Base-by-base conservation (phyloP, 2,797 vertebrate genomes). In the Lutjanus campechanus region DNA sequence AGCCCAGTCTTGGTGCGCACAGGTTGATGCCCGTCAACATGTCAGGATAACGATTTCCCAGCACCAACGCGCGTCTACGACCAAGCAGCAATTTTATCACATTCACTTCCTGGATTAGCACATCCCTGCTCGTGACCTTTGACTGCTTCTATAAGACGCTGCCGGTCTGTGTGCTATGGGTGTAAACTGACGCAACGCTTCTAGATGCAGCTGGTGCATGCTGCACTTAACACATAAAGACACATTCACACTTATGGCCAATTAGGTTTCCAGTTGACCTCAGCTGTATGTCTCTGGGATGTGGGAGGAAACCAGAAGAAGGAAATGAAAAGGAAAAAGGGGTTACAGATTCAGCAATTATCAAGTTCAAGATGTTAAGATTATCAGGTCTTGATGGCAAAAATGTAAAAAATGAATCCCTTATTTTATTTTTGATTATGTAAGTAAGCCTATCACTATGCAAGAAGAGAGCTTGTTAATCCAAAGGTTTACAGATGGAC, bases 131-230 rank as follows among this genome's bases (percentile, higher is more conserved):
- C 22, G 36, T 73, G 65, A 41, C 20, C 46, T 72, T 13, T 50
- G 54, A 60, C 43, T 70, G 71, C 53, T 41, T 76, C 17, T 36
- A 36, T 36, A 36, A 36, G 29, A 36, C 29, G 29, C 29, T 36
- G 29, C 29, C 29, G 5, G 29, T 36, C 4, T 36, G 29, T 4
- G 29, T 36, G 29, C 29, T 36, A 36, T 36, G 29, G 19, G 20
- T 49, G 19, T 29, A 20, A 47, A 51, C 75, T 71, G 20, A 56
- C 53, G 56, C 69, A 79, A 69, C 6, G 6, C n/a, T 17, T 49
- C 58, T 59, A 11, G 56, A 55, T 5, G 6, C 20, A 20, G 62
- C 47, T 77, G 22, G 22, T 69, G 5, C 20, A n/a, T 59, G 65
- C 63, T 80, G 29, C 1, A 15, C 19, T 25, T 41, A 55, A 73